Evolutionary conservation across 2,888 invertebrate species (phyloP).

Genomic region (Toxonevra muliebris): DNA sequence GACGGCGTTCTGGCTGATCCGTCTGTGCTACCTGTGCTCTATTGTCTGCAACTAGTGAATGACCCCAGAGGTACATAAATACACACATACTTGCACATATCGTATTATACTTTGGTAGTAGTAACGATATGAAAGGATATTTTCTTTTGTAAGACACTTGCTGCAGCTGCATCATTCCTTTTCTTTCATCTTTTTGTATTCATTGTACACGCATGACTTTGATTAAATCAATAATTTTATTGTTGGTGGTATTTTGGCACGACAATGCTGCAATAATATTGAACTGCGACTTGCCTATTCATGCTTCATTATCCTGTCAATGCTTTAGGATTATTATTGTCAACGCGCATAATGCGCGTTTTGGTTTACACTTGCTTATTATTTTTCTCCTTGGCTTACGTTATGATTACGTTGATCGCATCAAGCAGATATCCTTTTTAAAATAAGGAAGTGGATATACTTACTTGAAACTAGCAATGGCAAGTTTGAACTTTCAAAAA

Average conservation of each 20-base stretch:
- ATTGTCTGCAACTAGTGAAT: slow-evolving; percentile 1
- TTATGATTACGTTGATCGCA: no score
- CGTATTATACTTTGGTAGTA: no score
- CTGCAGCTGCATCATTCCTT: slow-evolving; percentile 45
- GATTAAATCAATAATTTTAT: slow-evolving; percentile 22
- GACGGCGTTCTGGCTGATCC: not conserved
- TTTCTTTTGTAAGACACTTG: slow-evolving; percentile 31
- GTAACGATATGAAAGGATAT: no score
- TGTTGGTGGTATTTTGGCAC: slow-evolving; percentile 2
- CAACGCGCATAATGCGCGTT: slow-evolving; percentile 37
- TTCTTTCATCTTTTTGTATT: no score
- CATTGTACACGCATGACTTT: slow-evolving; percentile 23
- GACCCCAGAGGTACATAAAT: not conserved
- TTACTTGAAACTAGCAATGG: no score
- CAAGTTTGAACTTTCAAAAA: no score
- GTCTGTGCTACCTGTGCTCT: not conserved
- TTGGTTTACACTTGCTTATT: no score
- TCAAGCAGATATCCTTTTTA: no score
- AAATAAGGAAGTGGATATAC: no score
- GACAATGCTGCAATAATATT: slow-evolving; percentile 29
- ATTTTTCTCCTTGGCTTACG: no score
- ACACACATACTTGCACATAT: no score
- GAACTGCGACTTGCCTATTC: slow-evolving; percentile 53
- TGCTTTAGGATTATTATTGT: slow-evolving; percentile 51
- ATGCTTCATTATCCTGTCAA: slow-evolving; percentile 61